Evolutionary conservation across 2,888 invertebrate species (phyloP), one percentile per base, ranked within the genome.

Genomic region (Temnothorax ravouxi): DNA sequence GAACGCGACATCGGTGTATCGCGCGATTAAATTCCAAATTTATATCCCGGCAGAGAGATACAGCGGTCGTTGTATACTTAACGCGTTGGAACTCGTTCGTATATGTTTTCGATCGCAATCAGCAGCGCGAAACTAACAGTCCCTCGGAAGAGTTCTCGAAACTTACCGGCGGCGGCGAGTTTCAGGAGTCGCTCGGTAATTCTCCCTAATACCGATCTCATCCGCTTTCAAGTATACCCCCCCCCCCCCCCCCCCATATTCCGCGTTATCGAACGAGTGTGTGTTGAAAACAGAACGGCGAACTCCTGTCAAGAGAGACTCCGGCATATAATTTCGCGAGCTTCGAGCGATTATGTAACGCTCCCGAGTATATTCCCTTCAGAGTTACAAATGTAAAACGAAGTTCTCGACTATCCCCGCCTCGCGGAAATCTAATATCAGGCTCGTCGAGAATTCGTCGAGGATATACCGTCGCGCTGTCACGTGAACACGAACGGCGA

Each of bases 11-110:
- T 47, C 41, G 8, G 41, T 64, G 6, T 44, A 21, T 15, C 75
- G 54, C 29, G 44, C 34, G 69, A 47, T 44, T 69, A 59, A 71
- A 59, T 79, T 25, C 71, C 71, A 29, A 77, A 69, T 54, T 54
- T 67, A 54, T 54, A 71, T 71, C 34, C 34, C 38, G 38, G 8
- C 8, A 11, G 59, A 13, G 21, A 13, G 34, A 59, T 34, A 25
- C 41, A 56, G 9, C 34, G 21, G 6, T 56, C 21, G 47, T 79
- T 59, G 47, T 38, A 3, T 44, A 79, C 59, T 79, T n/a, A n/a
- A n/a, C 56, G 59, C 79, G 34, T 59, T 34, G 34, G 34, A 34
- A 13, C 34, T 47, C 56, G 3, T 47, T 56, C 44, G 34, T 54
- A 34, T 54, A 69, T 8, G 59, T 44, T 38, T 38, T 66, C 41